Conservation (phyloP, 2,113 vertebrate genomes). For the Mirza zaza region DNA sequence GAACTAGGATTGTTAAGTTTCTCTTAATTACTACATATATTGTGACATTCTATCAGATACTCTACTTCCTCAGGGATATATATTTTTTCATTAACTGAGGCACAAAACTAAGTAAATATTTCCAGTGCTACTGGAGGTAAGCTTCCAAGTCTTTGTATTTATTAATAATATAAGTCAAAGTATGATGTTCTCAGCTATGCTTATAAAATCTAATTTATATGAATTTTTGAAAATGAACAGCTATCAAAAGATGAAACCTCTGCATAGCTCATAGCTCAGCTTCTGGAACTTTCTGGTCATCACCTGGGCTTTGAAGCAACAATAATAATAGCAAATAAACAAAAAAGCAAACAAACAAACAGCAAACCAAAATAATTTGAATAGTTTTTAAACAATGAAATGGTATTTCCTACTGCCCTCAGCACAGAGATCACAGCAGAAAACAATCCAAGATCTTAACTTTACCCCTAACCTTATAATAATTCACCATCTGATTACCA, state of each 20-base stretch:
- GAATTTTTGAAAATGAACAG: neutral
- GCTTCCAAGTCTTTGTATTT: neutral
- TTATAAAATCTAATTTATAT: neutral
- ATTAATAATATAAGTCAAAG: neutral
- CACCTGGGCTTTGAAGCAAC: neutral
- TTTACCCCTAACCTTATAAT: neutral
- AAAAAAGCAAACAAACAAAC: no score
- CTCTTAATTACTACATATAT: neutral
- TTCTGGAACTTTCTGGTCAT: neutral
- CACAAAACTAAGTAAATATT: neutral
- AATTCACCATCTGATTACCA: neutral
- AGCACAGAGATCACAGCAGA: neutral
- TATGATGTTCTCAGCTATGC: neutral
- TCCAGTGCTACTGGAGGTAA: neutral
- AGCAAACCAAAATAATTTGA: neutral
- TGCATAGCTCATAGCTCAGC: neutral
- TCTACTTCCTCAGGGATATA: neutral
- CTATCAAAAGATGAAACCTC: neutral
- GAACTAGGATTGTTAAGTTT: neutral
- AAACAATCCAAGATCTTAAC: neutral
- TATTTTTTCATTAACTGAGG: neutral
- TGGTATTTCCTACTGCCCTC: neutral
- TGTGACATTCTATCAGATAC: neutral
- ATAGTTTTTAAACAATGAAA: neutral
- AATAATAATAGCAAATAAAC: no score